Conservation (phyloP, 92 coral and sea anemone species). For the Porites divaricata region DNA sequence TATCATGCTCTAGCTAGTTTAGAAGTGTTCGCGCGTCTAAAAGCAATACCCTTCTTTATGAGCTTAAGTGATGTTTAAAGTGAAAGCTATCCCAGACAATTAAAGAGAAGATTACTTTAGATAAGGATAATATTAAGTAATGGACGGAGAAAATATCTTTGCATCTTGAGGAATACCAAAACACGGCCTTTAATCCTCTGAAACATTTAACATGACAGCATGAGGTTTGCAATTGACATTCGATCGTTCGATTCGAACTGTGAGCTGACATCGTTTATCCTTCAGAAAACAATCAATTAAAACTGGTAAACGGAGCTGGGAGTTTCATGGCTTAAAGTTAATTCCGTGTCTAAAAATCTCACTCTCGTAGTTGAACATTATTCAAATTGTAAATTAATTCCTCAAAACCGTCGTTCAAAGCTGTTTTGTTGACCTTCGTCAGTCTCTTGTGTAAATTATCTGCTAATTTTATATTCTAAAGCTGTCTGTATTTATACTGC, state of each 20-base stretch:
- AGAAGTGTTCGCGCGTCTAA: conserved; percentile 1
- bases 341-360: background rate
- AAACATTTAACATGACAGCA: background rate
- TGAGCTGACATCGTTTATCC: no score
- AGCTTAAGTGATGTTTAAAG: background rate
- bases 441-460: background rate
- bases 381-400: background rate
- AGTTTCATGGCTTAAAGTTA: background rate
- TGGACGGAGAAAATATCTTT: background rate
- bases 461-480: background rate
- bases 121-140: conserved; percentile 1
- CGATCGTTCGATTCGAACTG: background rate
- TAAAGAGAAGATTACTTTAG: conserved; percentile 5
- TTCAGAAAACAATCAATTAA: conserved; percentile 4
- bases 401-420: background rate
- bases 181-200: conserved; percentile 2
- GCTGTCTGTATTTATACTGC: background rate
- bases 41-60: background rate
- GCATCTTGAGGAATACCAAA: background rate
- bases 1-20: background rate
- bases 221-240: background rate
- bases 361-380: background rate
- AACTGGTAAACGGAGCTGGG: background rate
- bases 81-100: conserved; percentile 22
- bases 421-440: conserved; percentile 24